These are phyloP conservation scores for Aspiorhynchus laticeps DNA, from an alignment of 2,113 vertebrate species.

Conservation along the genomic window DNA sequence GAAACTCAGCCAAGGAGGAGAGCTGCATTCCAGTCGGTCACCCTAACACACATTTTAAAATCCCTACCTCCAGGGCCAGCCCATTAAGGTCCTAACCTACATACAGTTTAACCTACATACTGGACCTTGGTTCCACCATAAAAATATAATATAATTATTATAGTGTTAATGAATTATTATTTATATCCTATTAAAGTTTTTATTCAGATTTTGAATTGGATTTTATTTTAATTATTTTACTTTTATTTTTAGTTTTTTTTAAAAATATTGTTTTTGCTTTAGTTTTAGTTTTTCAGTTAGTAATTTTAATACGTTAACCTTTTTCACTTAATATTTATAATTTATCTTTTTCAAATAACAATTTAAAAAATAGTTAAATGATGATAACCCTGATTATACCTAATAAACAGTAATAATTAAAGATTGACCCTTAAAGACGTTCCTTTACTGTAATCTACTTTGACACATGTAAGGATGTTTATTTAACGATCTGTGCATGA, in stretches of 20 bases:
- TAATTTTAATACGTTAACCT: no score
- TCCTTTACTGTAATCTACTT: neutral
- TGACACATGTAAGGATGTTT: neutral
- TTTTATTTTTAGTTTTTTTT: no score
- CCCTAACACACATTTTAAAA: conserved; percentile 29
- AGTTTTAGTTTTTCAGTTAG: no score
- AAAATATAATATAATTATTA: neutral
- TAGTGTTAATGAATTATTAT: no score
- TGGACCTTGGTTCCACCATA: neutral
- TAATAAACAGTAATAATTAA: neutral
- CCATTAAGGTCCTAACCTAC: neutral
- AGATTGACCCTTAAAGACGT: neutral
- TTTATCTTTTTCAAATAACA: no score
- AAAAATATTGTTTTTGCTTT: no score
- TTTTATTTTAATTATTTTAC: no score
- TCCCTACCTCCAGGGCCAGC: neutral
- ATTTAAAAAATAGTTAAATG: no score
- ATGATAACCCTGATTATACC: neutral
- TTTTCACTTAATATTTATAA: no score
- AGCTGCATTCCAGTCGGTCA: conserved; percentile 67
- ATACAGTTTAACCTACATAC: neutral
- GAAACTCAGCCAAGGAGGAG: conserved; percentile 62
- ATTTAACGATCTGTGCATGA: conserved; percentile 11
- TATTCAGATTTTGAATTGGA: no score
- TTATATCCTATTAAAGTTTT: no score